Evolutionary conservation across 2,888 invertebrate species (phyloP), one percentile per base, ranked within the genome.

Genomic region (Mythimna pallens): DNA sequence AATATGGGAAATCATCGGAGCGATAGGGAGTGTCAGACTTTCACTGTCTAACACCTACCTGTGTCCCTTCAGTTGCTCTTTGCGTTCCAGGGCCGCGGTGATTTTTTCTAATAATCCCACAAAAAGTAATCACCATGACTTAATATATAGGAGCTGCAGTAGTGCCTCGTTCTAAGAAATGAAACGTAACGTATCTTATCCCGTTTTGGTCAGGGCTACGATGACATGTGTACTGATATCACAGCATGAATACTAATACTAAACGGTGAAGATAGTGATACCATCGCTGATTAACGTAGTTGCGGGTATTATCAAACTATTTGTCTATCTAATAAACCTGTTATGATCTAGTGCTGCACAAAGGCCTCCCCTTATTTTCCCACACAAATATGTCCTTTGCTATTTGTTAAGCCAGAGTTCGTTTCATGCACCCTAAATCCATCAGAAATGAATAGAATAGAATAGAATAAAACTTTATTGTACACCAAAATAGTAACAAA

Each of bases 171-270:
- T 36, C 57, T 57, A 34, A 30, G 30, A 50, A 67, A 58, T 40
- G 14, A 55, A 57, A 78, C 59, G 30, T 79, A 64, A 47, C 6
- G 25, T n/a, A 59, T 40, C 34, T 54, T 25, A 61, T 59, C 65
- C 73, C 25, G 34, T 55, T 80, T 73, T 73, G 55, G 65, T 76
- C 80, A 65, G 54, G 74, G 72, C 57, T 73, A 12, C 40, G 43
- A 43, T 76, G 80, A 80, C 65, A 80, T 76, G 55, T 80, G 80
- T 73, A 73, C 55, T 73, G 40, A 43, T 61, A 80, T 52, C 34
- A 65, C 58, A 25, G 22, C 50, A 6, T 55, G 76, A 65, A 76
- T 76, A 80, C 73, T 80, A 80, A 76, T 55, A 20, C 12, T 50
- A 57, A 22, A 30, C 55, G 4, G 22, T 36, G 57, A 61, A 25